Conservation (phyloP, 1,140 invertebrate genomes). For the Dendroctonus ponderosae region DNA sequence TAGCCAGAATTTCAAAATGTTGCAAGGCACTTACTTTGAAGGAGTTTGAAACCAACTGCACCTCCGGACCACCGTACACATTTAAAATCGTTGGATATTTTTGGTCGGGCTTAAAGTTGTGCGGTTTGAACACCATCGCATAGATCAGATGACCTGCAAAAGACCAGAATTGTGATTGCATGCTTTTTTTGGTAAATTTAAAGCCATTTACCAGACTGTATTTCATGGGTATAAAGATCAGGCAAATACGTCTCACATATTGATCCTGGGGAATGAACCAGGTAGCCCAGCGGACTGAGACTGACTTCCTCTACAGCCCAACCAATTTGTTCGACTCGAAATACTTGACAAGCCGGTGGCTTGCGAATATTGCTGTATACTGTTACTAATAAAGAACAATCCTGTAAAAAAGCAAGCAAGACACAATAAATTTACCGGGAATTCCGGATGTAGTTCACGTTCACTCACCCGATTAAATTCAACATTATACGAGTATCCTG, state of each 20-base stretch:
- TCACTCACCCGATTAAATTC: conserved; percentile 71
- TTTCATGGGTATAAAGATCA: conserved; percentile 70
- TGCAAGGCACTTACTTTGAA: conserved; percentile 71
- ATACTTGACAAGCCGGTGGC: conserved; percentile 79
- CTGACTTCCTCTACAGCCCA: conserved; percentile 66
- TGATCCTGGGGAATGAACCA: conserved; percentile 62
- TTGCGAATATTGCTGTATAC: conserved; percentile 86
- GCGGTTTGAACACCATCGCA: conserved; percentile 90
- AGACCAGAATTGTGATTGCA: not conserved
- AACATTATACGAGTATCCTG: conserved; percentile 75
- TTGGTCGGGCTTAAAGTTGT: conserved; percentile 69
- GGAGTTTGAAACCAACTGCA: conserved; percentile 94
- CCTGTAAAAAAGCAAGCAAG: conserved; percentile 53
- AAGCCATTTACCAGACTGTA: conserved; percentile 59
- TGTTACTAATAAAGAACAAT: conserved; percentile 81
- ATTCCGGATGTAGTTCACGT: not conserved
- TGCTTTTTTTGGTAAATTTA: not conserved
- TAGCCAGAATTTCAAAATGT: conserved; percentile 1
- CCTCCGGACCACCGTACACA: conserved; percentile 97
- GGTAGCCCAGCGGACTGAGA: conserved; percentile 65
- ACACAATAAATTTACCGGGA: not conserved
- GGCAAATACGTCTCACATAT: conserved; percentile 65
- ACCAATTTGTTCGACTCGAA: conserved; percentile 65
- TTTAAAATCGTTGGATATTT: conserved; percentile 94
- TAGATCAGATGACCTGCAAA: conserved; percentile 66